Conservation (phyloP, 2,888 invertebrate genomes). For the Perdita meconis region DNA sequence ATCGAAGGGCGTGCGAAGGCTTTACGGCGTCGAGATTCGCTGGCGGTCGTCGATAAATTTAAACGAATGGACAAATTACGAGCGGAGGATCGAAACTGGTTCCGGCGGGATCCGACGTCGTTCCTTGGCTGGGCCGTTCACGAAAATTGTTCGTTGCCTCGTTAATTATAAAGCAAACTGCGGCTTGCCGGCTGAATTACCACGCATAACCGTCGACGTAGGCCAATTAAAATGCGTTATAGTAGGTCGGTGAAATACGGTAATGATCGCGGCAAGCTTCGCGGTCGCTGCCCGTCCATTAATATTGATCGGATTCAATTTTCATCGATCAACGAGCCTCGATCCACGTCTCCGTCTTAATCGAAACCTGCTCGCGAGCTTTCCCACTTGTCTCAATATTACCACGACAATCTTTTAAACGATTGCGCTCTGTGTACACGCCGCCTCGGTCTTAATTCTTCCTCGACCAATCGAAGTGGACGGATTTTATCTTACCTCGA, state of each 20-base stretch:
- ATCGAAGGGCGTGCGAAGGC: neutral
- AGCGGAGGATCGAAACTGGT: conserved; percentile 28
- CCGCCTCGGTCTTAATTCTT: too few relatives aligned
- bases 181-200: conserved; percentile 20
- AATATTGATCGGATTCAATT: conserved; percentile 63
- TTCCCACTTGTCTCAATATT: neutral
- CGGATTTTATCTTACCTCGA: neutral
- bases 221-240: conserved; percentile 52
- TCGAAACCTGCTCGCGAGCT: neutral
- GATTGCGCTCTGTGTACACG: too few relatives aligned
- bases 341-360: conserved; percentile 34
- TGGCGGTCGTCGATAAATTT: conserved; percentile 3
- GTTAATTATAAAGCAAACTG: conserved; percentile 36
- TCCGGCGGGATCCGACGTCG: neutral
- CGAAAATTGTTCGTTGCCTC: conserved; percentile 30
- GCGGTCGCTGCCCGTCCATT: conserved; percentile 54
- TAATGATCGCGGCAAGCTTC: conserved; percentile 45
- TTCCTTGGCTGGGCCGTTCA: conserved; percentile 1
- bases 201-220: conserved; percentile 18
- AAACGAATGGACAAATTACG: conserved; percentile 32
- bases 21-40: neutral
- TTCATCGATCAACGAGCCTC: conserved; percentile 52
- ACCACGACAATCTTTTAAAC: too few relatives aligned
- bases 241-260: conserved; percentile 38
- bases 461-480: too few relatives aligned